phyloP scores from a whole-genome alignment of 2,797 vertebrate genomes.

The Helostoma temminkii region DNA sequence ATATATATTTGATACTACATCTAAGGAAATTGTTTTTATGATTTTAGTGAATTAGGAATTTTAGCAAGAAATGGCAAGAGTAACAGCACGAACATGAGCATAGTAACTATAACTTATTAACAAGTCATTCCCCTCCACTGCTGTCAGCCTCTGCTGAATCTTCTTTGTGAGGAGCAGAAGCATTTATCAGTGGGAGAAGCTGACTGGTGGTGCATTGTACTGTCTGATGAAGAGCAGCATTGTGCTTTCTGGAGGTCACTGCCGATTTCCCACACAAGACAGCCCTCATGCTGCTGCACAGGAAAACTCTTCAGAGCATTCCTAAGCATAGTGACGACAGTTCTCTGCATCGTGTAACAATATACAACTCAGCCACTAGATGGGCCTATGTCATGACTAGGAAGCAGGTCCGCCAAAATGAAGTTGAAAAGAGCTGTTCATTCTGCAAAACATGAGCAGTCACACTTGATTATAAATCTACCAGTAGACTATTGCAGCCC shows the following conservation, averaged over 20 bases:
- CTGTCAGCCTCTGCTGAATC: background rate
- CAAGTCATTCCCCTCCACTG: conserved; percentile 2
- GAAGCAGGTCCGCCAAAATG: background rate
- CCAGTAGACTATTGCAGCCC: conserved; percentile 6
- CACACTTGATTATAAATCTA: background rate
- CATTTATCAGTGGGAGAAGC: background rate
- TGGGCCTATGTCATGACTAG: conserved; percentile 50
- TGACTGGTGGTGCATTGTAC: conserved; percentile 47
- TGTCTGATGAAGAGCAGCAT: conserved; percentile 51
- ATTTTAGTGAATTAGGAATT: too few relatives aligned
- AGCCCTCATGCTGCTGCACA: background rate
- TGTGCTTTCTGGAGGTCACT: conserved; percentile 23
- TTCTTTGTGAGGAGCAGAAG: conserved; percentile 21
- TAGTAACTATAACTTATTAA: background rate
- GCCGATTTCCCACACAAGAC: conserved; percentile 25
- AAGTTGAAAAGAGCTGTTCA: background rate
- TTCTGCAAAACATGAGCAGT: background rate
- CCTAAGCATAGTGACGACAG: background rate
- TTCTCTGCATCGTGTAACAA: conserved; percentile 4
- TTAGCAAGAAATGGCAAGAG: too few relatives aligned
- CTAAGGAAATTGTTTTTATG: too few relatives aligned
- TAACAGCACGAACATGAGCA: conserved; percentile 1
- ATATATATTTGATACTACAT: too few relatives aligned
- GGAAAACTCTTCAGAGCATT: conserved; percentile 21
- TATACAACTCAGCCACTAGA: conserved; percentile 65